Evolutionary conservation across 1,140 invertebrate species (phyloP), one percentile per base, ranked within the genome.

Genomic region (Artemia franciscana): DNA sequence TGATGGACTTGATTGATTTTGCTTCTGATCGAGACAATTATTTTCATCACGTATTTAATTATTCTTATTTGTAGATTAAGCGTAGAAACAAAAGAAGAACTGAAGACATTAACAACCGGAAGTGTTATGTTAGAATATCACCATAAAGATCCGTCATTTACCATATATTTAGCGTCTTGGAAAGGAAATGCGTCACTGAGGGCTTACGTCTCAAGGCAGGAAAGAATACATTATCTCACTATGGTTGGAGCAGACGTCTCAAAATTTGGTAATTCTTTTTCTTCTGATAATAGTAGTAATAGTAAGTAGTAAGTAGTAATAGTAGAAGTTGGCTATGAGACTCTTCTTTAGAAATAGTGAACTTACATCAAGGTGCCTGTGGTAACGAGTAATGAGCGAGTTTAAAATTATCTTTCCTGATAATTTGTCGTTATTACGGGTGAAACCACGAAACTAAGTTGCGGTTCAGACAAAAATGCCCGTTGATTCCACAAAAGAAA

Each of bases 101-200:
- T 51, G 12, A 51, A 51, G 21, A 18, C 39, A 12, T 58, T 68
- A 85, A 83, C 76, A 21, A 77, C 80, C 12, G 85, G 85, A 60
- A 86, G 85, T 73, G 87, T 85, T 71, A 78, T 88, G 60, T 70
- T 88, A 3, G 74, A 84, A 66, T 86, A 83, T 65, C 73, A 77
- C 63, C 82, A 84, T 66, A 67, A 69, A 60, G 71, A 69, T 63
- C 66, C 72, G 21, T 26, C 24, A 21, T 75, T 86, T 58, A 76
- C 77, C 5, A 73, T 93, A 24, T 77, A 82, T 25, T 72, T 94
- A 56, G 88, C 89, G 60, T 91, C 89, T 0, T 95, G 91, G 90
- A 80, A 84, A 67, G 91, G 91, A n/a, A 84, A 81, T 7, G 82
- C 80, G 63, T 89, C 88, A 5, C 71, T 92, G 24, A 78, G 90